Evolutionary conservation across 2,888 invertebrate species (phyloP).

Genomic region (Chrysotoxum bicinctum): DNA sequence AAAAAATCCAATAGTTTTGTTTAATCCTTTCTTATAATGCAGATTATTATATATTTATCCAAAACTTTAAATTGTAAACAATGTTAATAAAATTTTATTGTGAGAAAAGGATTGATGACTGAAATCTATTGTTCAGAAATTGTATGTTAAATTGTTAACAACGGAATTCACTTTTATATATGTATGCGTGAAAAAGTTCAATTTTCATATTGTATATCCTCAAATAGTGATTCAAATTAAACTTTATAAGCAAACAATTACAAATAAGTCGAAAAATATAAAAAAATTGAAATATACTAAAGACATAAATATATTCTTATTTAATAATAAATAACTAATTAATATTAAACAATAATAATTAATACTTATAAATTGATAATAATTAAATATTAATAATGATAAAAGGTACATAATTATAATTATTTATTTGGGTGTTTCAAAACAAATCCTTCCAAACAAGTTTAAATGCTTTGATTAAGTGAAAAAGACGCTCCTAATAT

Average conservation of each 20-base stretch:
- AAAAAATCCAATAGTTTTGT: constrained; percentile 12
- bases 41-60: background rate
- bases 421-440: too few species aligned
- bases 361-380: background rate
- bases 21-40: background rate
- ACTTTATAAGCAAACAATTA: background rate
- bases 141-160: constrained; percentile 44
- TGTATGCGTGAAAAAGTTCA: constrained; percentile 38
- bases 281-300: background rate
- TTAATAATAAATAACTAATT: background rate
- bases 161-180: constrained; percentile 45
- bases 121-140: constrained; percentile 62
- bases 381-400: background rate
- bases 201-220: constrained; percentile 5
- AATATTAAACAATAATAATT: background rate
- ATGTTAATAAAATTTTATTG: constrained; percentile 18
- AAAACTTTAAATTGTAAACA: constrained; percentile 23
- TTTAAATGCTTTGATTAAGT: too few species aligned
- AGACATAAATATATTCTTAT: background rate
- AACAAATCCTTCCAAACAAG: too few species aligned
- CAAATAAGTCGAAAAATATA: background rate
- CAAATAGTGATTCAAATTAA: background rate
- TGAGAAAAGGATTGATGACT: constrained; percentile 48
- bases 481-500: too few species aligned
- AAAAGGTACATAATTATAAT: too few species aligned